phyloP scores from a whole-genome alignment of 2,888 invertebrate genomes.

The Ctenicera cuprea region DNA sequence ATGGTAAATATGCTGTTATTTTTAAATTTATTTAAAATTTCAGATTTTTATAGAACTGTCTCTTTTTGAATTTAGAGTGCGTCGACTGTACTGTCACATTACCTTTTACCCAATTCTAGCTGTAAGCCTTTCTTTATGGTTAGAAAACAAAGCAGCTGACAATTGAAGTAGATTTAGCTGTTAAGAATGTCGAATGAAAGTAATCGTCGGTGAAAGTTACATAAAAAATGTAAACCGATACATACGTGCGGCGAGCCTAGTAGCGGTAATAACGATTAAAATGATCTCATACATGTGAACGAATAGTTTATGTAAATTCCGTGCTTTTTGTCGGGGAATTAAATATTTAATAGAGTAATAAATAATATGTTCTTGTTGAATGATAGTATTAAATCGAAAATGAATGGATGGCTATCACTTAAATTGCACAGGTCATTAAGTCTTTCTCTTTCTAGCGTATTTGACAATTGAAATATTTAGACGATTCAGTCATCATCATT shows the following conservation, averaged over 20 bases:
- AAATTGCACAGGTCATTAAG: background rate
- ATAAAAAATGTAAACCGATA: slow-evolving; percentile 32
- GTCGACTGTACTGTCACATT: background rate
- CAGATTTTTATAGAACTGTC: too few relatives aligned
- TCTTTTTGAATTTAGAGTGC: too few relatives aligned
- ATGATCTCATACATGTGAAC: slow-evolving; percentile 23
- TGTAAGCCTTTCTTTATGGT: background rate
- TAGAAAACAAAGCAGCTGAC: slow-evolving; percentile 1
- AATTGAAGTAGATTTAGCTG: slow-evolving; percentile 17
- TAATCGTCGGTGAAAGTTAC: slow-evolving; percentile 50
- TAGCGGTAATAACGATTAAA: slow-evolving; percentile 28
- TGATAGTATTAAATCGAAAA: background rate
- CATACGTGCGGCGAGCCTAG: slow-evolving; percentile 13
- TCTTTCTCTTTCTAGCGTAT: too few relatives aligned
- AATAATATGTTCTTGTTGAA: background rate
- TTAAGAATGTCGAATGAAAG: slow-evolving; percentile 48
- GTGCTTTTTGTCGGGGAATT: background rate
- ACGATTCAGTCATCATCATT: too few relatives aligned
- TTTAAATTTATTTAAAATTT: too few relatives aligned
- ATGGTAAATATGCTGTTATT: too few relatives aligned
- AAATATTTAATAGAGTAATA: background rate
- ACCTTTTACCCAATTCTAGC: background rate
- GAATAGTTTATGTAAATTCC: slow-evolving; percentile 23
- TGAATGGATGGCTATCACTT: background rate
- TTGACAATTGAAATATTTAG: too few relatives aligned